Base-by-base conservation (phyloP, 1,140 invertebrate genomes). In the Pomacea maculata region DNA sequence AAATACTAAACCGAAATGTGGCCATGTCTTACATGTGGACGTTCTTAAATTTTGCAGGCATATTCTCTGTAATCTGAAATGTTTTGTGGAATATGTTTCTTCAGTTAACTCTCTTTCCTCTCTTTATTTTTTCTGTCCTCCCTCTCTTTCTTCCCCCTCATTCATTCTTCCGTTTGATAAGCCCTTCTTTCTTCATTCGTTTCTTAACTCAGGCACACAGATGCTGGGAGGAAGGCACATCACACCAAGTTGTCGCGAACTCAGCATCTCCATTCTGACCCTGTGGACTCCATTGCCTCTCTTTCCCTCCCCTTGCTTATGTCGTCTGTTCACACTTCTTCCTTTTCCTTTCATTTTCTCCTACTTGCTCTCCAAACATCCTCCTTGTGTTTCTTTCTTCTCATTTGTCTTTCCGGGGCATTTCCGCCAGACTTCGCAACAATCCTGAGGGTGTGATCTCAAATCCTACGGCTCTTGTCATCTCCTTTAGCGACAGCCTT, bases 391-490 rank as follows among this genome's bases (percentile, higher is more conserved):
- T n/a, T 57, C 52, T 57, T 55, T 21, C 73, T 57, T 3, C 73
- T 57, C 73, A n/a, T 55, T 57, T 55, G 19, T 55, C 54, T 55
- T 57, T n/a, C 7, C 45, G 11, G n/a, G n/a, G 29, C 11, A 11
- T 70, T n/a, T 70, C 67, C 67, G 29, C n/a, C 21, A 70, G 67
- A n/a, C n/a, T n/a, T n/a, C 12, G 67, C 67, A 14, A 70, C 67
- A 70, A 34, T 70, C 67, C 67, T 34, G 11, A 34, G 67, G 67
- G n/a, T 70, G n/a, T 70, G 67, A 70, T 70, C 29, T 70, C 67
- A 70, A 70, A 70, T 70, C 67, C 29, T n/a, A 70, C 29, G 11
- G 67, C 67, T 70, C 67, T 70, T 70, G n/a, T 34, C 67, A 34
- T 70, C 29, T 70, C n/a, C 67, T 34, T 70, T 34, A 34, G 67